Conservation (phyloP, 2,797 vertebrate genomes). For the Cheirogaleus major region DNA sequence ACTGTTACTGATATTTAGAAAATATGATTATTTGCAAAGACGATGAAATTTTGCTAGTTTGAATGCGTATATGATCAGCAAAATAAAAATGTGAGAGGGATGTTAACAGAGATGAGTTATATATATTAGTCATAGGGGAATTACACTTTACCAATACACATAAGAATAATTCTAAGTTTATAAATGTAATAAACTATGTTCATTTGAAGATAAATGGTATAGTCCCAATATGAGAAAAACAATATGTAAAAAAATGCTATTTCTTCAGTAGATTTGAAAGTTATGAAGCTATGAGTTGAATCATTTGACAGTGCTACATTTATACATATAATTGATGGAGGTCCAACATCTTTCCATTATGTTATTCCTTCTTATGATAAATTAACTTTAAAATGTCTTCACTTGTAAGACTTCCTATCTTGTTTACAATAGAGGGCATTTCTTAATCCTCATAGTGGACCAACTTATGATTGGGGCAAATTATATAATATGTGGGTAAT, state of each 20-base stretch:
- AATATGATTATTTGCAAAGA: not conserved
- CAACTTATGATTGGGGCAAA: not conserved
- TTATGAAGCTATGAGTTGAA: not conserved
- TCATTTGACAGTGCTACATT: not conserved
- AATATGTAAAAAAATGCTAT: not conserved
- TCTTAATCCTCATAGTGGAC: not conserved
- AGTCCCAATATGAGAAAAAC: not conserved
- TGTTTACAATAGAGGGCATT: not conserved
- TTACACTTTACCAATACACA: not conserved
- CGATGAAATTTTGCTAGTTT: not conserved
- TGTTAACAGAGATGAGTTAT: not conserved
- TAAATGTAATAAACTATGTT: not conserved
- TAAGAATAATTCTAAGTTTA: not conserved
- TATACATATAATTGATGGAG: not conserved
- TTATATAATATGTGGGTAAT: not conserved
- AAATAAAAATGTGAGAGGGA: not conserved
- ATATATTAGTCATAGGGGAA: not conserved
- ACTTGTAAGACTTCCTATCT: not conserved
- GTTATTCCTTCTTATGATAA: not conserved
- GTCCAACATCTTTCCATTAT: not conserved
- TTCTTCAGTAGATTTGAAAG: not conserved
- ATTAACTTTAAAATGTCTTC: not conserved
- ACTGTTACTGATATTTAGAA: not conserved
- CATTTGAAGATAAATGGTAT: not conserved
- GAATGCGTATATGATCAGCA: not conserved